Evolutionary conservation across 2,113 vertebrate species (phyloP), one percentile per base, ranked within the genome.

Genomic region (Piprites chloris): DNA sequence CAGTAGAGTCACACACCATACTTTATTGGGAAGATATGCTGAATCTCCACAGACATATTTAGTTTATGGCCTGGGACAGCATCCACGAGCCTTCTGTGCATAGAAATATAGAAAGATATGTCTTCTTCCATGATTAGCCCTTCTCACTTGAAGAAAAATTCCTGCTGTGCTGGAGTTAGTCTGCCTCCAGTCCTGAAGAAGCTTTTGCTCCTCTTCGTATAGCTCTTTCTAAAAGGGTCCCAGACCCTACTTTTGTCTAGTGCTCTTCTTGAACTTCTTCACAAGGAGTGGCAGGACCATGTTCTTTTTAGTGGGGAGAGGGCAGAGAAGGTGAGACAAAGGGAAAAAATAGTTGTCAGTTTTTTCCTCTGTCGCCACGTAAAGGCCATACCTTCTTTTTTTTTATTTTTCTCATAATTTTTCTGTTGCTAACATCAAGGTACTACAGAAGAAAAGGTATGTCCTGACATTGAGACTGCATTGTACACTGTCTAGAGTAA

Each of bases 1-100:
- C 0, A 1, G 2, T 62, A n/a, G 20, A 62, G 30, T 22, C n/a
- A 41, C 6, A 44, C 5, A 32, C 5, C 28, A 6, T 68, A 8
- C 32, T 67, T 90, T 41, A 46, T 71, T 62, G 85, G 17, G 32
- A 78, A 81, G 24, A 50, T 18, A 23, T 3, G 3, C 3, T 85
- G 56, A 37, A 69, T 74, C 49, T 89, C 9, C 9, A 39, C 9
- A 42, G 20, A 42, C 6, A 11, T 4, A 37, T 26, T 69, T 94
- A 12, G 65, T 83, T 82, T 83, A 14, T 47, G 17, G 19, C 6
- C 23, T 61, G 21, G 3, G 5, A 23, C 6, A 53, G 37, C 6
- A 58, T 81, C 28, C 1, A 0, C 19, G 26, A 50, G 21, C 10
- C 2, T 71, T 55, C 9, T 58, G 6, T 32, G 11, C 37, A n/a